phyloP scores from a whole-genome alignment of 2,888 invertebrate species.

The Tridacna crocea region DNA sequence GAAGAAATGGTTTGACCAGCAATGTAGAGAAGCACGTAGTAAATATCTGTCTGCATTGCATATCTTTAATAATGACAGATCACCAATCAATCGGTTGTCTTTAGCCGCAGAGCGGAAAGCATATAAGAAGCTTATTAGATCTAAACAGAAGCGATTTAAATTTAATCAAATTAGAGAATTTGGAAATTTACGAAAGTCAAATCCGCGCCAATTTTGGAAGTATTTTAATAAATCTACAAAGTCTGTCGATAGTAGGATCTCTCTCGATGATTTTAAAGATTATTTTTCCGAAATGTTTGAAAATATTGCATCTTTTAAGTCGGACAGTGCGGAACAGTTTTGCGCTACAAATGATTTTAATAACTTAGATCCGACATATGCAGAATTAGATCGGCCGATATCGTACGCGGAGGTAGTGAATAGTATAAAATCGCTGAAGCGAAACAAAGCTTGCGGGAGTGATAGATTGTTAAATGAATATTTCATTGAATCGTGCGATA shows the following conservation, averaged over 20 bases:
- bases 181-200: neutral
- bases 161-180: neutral
- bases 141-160: no score
- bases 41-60: neutral
- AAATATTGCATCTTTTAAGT: neutral
- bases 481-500: constrained; percentile 9
- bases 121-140: neutral
- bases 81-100: no score
- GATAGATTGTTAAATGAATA: constrained; percentile 15
- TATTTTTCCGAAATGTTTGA: constrained; percentile 1
- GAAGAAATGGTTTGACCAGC: constrained; percentile 11
- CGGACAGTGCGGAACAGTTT: neutral
- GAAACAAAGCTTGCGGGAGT: neutral
- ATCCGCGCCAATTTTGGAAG: neutral
- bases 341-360: neutral
- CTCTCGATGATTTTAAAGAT: constrained; percentile 7
- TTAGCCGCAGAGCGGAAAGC: neutral
- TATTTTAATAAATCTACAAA: neutral
- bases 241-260: neutral
- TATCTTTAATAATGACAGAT: neutral
- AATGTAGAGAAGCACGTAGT: neutral
- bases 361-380: neutral
- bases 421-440: neutral
- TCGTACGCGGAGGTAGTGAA: neutral
- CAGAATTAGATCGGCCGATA: neutral